Percentiles rank a stretch among this genome's conserved stretches.
Conservation (phyloP, 2,888 invertebrate genomes). For the Thysanoteuthis rhombus region DNA sequence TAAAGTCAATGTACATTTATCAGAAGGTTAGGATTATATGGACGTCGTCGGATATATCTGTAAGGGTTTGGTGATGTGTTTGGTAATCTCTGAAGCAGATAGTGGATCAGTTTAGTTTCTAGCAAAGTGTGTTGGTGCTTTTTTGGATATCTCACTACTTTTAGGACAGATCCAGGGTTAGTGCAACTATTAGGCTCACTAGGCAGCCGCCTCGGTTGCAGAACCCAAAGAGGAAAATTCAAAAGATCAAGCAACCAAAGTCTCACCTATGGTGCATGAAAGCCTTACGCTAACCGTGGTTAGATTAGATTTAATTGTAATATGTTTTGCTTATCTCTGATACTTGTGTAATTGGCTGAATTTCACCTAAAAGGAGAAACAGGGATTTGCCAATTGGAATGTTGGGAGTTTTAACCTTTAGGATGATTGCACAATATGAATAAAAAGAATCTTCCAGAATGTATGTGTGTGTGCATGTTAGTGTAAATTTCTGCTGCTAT, state of each 20-base stretch:
- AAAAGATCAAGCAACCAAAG: too few species aligned
- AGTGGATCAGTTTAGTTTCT: neutral
- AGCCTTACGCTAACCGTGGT: too few species aligned
- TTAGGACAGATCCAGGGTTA: too few species aligned
- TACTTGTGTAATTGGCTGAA: neutral
- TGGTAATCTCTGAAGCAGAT: neutral
- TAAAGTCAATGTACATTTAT: neutral
- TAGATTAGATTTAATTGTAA: neutral
- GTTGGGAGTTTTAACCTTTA: neutral
- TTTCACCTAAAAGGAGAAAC: neutral
- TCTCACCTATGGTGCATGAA: too few species aligned
- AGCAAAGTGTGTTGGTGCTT: neutral
- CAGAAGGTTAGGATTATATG: neutral
- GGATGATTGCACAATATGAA: too few species aligned
- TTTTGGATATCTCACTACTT: neutral
- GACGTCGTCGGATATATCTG: neutral
- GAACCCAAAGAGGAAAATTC: too few species aligned
- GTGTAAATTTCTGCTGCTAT: neutral
- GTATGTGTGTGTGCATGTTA: neutral
- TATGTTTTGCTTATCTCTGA: neutral
- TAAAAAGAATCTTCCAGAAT: neutral
- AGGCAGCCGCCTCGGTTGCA: too few species aligned
- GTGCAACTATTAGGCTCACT: too few species aligned
- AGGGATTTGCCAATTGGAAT: neutral
- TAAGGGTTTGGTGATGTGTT: neutral